A percentile compares a stretch with the other conserved stretches of the same genome.
phyloP scores from a whole-genome alignment of 2,113 vertebrate genomes.

The Phyllopteryx taeniolatus region DNA sequence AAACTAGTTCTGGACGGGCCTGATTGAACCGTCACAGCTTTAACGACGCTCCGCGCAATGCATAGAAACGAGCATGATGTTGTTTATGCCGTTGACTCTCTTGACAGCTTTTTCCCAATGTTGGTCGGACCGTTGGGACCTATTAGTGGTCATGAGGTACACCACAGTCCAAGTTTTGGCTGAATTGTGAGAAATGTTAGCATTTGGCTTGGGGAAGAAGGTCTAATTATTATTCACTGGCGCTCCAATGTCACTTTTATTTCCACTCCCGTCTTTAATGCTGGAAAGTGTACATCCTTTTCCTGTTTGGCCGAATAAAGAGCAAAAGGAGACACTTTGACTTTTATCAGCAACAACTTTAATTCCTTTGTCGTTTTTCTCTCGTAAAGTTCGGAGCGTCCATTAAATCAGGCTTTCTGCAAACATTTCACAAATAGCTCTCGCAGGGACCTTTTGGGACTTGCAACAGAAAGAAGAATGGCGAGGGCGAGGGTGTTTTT shows the following conservation, averaged over 20 bases:
- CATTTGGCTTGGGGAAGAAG: neutral
- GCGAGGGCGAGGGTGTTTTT: neutral
- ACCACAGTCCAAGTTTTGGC: neutral
- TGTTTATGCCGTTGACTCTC: neutral
- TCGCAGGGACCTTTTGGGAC: neutral
- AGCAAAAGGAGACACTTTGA: constrained; percentile 4
- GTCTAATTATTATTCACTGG: neutral
- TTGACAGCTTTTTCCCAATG: constrained; percentile 8
- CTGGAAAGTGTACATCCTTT: neutral
- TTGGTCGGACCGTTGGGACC: neutral
- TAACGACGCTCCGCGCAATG: neutral
- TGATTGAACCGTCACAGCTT: neutral
- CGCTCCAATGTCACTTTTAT: neutral
- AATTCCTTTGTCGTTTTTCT: neutral
- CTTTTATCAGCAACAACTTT: neutral
- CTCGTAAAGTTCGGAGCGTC: neutral
- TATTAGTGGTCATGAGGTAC: neutral
- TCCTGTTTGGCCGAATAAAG: neutral
- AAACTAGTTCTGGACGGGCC: neutral
- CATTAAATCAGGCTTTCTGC: constrained; percentile 4
- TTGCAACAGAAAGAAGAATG: neutral
- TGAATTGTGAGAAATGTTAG: neutral
- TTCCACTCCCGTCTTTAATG: neutral
- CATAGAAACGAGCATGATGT: neutral
- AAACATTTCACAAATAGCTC: constrained; percentile 5